These are phyloP conservation scores for Uloborus diversus DNA, from an alignment of 1,140 invertebrate genomes.

Conservation along the genomic window DNA sequence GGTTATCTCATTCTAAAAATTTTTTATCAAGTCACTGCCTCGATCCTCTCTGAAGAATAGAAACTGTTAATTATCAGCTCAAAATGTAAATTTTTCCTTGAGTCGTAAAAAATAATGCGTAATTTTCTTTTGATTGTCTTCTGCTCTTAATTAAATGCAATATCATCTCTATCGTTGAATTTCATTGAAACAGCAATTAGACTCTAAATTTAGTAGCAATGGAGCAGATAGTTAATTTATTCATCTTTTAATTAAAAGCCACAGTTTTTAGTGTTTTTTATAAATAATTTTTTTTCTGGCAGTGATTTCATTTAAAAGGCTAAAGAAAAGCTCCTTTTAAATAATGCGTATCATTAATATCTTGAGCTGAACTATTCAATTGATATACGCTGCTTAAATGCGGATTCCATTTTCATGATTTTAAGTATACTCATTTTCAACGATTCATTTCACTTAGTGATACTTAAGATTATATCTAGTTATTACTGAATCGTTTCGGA, in stretches of 20 bases:
- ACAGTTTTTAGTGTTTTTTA: constrained; percentile 33
- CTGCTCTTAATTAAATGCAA: constrained; percentile 24
- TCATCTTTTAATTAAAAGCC: constrained; percentile 43
- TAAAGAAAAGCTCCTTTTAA: constrained; percentile 17
- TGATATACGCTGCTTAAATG: too few species aligned
- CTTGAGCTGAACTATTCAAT: background rate
- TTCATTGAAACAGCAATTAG: constrained; percentile 33
- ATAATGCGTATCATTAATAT: background rate
- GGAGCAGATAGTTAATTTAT: constrained; percentile 26
- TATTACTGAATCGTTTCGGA: too few species aligned
- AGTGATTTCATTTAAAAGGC: constrained; percentile 16
- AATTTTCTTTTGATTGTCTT: constrained; percentile 34
- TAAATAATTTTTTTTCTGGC: background rate
- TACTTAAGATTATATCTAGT: too few species aligned
- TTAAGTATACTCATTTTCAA: too few species aligned
- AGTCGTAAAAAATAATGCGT: background rate
- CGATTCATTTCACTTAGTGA: too few species aligned
- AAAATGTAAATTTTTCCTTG: background rate
- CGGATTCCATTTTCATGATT: too few species aligned
- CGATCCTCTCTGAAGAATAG: background rate
- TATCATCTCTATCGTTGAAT: constrained; percentile 4
- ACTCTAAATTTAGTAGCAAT: constrained; percentile 14
- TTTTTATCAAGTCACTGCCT: too few species aligned
- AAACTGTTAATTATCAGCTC: constrained; percentile 20
- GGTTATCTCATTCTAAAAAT: too few species aligned